Base-by-base conservation (phyloP, 92 coral and sea anemone species). In the Phenganax marumi region DNA sequence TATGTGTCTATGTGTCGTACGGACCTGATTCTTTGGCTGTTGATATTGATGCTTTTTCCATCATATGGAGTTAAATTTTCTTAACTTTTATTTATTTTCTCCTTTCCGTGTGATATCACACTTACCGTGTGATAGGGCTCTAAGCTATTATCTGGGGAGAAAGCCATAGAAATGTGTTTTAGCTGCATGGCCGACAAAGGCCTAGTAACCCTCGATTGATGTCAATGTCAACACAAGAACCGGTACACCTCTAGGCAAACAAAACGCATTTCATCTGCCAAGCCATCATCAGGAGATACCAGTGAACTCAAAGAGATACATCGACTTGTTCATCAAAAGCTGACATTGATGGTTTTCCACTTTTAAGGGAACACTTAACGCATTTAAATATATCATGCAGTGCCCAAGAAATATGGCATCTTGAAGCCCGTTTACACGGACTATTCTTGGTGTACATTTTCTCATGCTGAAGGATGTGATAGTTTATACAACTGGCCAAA, bases 201-300 rank as follows among this genome's bases (percentile, higher is more conserved):
- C 80, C 11, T 85, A 79, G 88, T 79, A n/a, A 53, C n/a, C 89
- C 89, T 6, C 68, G 80, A 68, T 78, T 72, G 19, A 69, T 85
- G 86, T 53, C 14, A 50, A 70, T 85, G 85, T 21, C 60, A 19
- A 52, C 57, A 68, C 75, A 85, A 43, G 21, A 57, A 58, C 87
- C 85, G 13, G 0, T 85, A 24, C 88, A 85, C 46, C 74, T 84
- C n/a, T 6, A 50, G 23, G 74, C 75, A 50, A 52, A 75, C 75
- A 78, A 75, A 84, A 84, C 11, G 24, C 77, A 17, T 75, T 86
- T 8, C 33, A 33, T 14, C 73, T 84, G 26, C 87, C 87, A 54
- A 77, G 69, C 25, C 56, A 85, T 24, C 85, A 58, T 69, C 24
- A 18, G 49, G 53, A 17, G 64, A 12, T 68, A n/a, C n/a, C n/a